Conservation (phyloP, 1,140 invertebrate species). For the Anthonomus grandis region DNA sequence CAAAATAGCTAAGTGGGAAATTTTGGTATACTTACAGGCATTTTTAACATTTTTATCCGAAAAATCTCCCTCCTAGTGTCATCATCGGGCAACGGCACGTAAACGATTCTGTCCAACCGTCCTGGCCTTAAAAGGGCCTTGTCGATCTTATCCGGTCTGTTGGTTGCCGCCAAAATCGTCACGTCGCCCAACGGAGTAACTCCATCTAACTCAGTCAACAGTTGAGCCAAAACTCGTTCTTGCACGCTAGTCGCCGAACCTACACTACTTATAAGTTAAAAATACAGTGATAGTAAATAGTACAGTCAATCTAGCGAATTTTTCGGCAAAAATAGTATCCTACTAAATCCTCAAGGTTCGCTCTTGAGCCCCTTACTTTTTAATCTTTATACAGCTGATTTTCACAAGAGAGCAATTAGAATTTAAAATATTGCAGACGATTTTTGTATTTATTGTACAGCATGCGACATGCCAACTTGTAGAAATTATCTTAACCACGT, state of each 20-base stretch:
- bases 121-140: constrained; percentile 85
- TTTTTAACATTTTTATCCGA: constrained; percentile 60
- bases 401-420: too few species aligned
- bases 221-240: constrained; percentile 80
- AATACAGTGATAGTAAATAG: not conserved
- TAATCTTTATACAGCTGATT: too few species aligned
- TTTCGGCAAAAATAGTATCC: not conserved
- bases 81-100: constrained; percentile 79
- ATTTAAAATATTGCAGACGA: too few species aligned
- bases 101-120: constrained; percentile 82
- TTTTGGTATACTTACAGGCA: constrained; percentile 58
- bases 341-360: not conserved
- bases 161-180: constrained; percentile 93
- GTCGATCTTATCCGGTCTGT: constrained; percentile 89
- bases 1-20: not conserved
- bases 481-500: too few species aligned
- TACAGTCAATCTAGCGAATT: not conserved
- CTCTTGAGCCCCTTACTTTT: too few species aligned
- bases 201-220: constrained; percentile 90
- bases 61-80: constrained; percentile 73
- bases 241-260: constrained; percentile 62
- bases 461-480: too few species aligned
- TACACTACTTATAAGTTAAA: too few species aligned
- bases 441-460: too few species aligned
- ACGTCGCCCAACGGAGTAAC: constrained; percentile 80